Conservation (phyloP, 2,797 vertebrate species). For the Poeciliopsis turneri region DNA sequence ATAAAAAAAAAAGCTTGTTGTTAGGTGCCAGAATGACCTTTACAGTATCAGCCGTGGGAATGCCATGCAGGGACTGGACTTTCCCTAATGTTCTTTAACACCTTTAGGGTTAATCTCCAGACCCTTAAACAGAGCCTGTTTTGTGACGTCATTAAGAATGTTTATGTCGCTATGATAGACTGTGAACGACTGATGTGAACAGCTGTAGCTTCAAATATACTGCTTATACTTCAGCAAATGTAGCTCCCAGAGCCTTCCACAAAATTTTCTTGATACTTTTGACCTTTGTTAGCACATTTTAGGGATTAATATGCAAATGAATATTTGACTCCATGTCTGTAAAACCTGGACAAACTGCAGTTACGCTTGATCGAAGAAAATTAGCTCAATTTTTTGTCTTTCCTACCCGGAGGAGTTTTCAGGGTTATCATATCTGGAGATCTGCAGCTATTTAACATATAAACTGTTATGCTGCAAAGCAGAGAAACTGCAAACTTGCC, state of each 20-base stretch:
- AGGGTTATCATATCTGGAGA: background rate
- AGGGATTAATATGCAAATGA: background rate
- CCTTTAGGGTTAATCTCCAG: constrained; percentile 24
- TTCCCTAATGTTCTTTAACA: constrained; percentile 42
- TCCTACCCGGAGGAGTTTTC: background rate
- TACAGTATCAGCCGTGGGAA: constrained; percentile 62
- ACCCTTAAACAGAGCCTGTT: background rate
- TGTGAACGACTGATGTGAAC: background rate
- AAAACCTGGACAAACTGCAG: background rate
- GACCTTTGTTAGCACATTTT: background rate
- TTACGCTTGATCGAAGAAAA: background rate
- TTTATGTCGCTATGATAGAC: background rate
- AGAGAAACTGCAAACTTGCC: background rate
- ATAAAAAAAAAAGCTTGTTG: constrained; percentile 45
- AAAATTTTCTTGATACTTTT: background rate
- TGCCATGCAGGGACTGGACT: constrained; percentile 36
- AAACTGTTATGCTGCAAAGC: background rate
- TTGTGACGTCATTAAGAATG: background rate
- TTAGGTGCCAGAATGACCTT: constrained; percentile 64
- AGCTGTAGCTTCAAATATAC: background rate
- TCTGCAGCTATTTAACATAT: background rate
- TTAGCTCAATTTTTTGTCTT: background rate
- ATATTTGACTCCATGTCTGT: background rate
- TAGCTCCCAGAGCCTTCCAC: background rate
- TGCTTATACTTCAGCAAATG: background rate